These are phyloP conservation scores for Zonitis immaculata DNA, from an alignment of 2,888 invertebrate species.

Conservation along the genomic window DNA sequence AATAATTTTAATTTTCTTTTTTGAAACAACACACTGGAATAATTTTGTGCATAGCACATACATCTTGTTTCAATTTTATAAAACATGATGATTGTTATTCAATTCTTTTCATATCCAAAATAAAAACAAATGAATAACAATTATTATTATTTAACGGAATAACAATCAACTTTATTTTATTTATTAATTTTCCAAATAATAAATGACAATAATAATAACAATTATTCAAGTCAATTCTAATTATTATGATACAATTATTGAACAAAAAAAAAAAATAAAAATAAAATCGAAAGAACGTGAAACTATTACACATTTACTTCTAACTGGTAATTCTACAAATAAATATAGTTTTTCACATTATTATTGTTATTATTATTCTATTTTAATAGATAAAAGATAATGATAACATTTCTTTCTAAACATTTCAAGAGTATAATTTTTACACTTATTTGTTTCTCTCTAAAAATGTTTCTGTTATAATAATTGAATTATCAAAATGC, in stretches of 20 bases:
- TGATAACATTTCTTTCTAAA: constrained; percentile 1
- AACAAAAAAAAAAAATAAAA: constrained; percentile 11
- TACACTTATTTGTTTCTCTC: too few species aligned
- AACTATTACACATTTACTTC: constrained; percentile 17
- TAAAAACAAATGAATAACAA: not conserved
- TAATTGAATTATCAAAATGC: constrained; percentile 20
- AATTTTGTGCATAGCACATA: constrained; percentile 19
- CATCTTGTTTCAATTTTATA: not conserved
- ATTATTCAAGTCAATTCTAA: not conserved
- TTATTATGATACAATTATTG: too few species aligned
- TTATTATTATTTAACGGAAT: not conserved
- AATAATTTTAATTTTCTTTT: too few species aligned
- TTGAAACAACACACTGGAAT: constrained; percentile 10
- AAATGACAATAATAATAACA: not conserved
- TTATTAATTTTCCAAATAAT: too few species aligned
- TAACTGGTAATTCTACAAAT: not conserved
- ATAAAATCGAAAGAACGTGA: constrained; percentile 17
- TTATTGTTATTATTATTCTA: constrained; percentile 6
- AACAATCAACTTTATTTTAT: too few species aligned
- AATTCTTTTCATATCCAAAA: not conserved
- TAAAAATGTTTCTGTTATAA: too few species aligned
- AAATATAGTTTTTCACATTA: too few species aligned
- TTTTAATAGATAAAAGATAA: not conserved
- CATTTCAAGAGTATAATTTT: constrained; percentile 13
- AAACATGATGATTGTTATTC: not conserved